Conservation (phyloP, 2,797 vertebrate species). For the Gorsachius magnificus region DNA sequence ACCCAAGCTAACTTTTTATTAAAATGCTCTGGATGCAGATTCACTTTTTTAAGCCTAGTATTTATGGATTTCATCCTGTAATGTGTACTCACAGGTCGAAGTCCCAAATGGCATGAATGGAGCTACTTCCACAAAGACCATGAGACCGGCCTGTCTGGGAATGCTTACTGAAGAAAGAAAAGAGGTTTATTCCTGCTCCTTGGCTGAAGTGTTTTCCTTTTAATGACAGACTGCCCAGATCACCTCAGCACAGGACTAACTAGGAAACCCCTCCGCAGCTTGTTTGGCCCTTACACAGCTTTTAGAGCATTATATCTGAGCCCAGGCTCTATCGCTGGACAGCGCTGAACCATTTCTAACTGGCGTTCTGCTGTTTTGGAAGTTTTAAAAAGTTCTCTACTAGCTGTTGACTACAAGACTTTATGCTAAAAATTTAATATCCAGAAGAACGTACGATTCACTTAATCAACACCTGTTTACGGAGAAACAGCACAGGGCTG, state of each 20-base stretch:
- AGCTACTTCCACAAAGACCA: neutral
- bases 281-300: neutral
- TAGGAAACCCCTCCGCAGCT: neutral
- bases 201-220: neutral
- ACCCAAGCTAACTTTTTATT: constrained; percentile 42
- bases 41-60: neutral
- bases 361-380: neutral
- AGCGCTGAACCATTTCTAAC: neutral
- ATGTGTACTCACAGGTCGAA: neutral
- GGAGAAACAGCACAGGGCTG: neutral
- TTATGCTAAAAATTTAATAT: neutral
- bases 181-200: neutral
- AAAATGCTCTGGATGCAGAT: constrained; percentile 36
- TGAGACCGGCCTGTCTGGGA: neutral
- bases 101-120: neutral
- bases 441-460: neutral
- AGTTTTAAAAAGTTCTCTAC: neutral
- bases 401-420: neutral
- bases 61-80: constrained; percentile 31
- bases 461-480: neutral
- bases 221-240: neutral
- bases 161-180: neutral
- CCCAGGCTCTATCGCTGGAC: neutral
- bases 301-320: neutral
- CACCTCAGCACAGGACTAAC: neutral